phyloP scores from a whole-genome alignment of 2,888 invertebrate species.

The Pristionchus exspectatus region DNA sequence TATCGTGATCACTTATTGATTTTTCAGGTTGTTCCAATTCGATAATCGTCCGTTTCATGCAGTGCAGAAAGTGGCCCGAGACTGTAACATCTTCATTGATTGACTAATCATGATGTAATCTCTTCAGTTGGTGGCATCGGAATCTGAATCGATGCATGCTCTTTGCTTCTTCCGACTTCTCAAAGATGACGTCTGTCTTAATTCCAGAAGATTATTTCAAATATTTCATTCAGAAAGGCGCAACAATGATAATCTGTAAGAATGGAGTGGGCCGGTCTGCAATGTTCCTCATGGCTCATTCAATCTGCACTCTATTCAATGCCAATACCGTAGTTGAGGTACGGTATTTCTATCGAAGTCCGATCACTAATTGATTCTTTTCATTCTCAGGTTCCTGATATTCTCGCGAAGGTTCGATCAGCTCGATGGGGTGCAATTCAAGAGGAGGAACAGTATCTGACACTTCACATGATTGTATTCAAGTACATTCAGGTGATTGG shows the following conservation, averaged over 20 bases:
- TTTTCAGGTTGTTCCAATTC: constrained; percentile 49
- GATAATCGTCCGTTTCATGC: constrained; percentile 53
- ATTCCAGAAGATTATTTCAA: neutral
- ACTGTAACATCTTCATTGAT: constrained; percentile 14
- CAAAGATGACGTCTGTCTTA: constrained; percentile 45
- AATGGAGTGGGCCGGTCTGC: constrained; percentile 8
- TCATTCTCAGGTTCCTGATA: neutral
- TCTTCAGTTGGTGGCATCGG: constrained; percentile 23
- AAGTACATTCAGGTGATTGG: constrained; percentile 42
- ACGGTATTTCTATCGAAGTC: neutral
- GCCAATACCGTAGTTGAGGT: constrained; percentile 21
- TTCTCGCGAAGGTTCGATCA: constrained; percentile 34
- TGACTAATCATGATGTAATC: constrained; percentile 20
- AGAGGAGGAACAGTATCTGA: constrained; percentile 43
- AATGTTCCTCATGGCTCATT: constrained; percentile 49
- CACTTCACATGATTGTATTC: constrained; percentile 28
- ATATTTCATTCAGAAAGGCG: constrained; percentile 13
- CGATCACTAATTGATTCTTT: neutral
- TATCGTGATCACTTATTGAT: neutral
- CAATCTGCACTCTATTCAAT: constrained; percentile 27
- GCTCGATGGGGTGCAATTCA: constrained; percentile 38
- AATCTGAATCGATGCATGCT: constrained; percentile 38
- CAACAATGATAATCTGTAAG: constrained; percentile 47
- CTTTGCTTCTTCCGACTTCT: constrained; percentile 52
- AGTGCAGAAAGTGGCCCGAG: constrained; percentile 41